These are phyloP conservation scores for Lamprotornis superbus DNA, from an alignment of 2,113 vertebrate genomes.

Conservation along the genomic window DNA sequence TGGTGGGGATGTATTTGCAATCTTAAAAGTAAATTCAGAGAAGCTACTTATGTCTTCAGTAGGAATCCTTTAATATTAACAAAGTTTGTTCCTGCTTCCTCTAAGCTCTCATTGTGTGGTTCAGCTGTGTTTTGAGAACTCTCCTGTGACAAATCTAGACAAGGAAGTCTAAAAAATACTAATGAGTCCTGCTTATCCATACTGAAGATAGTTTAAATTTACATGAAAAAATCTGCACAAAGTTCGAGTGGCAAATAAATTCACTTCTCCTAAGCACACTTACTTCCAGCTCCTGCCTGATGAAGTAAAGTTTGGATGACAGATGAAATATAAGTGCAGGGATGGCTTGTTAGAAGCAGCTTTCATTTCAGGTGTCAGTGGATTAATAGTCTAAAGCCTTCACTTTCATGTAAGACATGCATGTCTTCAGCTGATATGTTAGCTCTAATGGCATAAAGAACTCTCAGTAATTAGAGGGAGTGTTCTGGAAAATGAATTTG, in stretches of 20 bases:
- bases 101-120: neutral
- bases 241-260: neutral
- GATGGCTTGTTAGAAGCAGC: neutral
- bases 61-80: neutral
- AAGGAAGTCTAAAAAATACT: neutral
- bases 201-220: neutral
- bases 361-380: neutral
- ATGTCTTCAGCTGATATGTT: neutral
- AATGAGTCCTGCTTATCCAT: neutral
- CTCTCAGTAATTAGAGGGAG: neutral
- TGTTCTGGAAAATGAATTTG: neutral
- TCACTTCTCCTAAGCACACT: neutral
- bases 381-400: neutral
- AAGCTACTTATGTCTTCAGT: neutral
- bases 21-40: neutral
- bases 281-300: neutral
- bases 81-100: neutral
- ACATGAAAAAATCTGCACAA: neutral
- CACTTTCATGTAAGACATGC: neutral
- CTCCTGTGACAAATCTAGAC: neutral
- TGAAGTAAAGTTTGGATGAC: neutral
- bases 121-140: neutral
- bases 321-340: neutral
- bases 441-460: neutral
- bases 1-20: neutral